Evolutionary conservation across 2,888 invertebrate genomes (phyloP), one percentile per base, ranked within the genome.

Genomic region (Andrena marginata): DNA sequence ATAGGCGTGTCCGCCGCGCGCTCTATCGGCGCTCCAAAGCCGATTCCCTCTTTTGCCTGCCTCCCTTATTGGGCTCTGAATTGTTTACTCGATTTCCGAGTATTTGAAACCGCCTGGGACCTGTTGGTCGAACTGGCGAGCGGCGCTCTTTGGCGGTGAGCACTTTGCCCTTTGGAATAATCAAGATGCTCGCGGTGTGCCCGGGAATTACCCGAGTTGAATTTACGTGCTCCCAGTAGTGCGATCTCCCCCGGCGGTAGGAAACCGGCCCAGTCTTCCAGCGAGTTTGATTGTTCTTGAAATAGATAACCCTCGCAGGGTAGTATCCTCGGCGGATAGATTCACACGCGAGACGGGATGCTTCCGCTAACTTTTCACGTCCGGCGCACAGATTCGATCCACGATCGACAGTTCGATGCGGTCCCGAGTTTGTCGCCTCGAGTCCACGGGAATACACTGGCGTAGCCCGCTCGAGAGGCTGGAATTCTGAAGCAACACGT

Each of bases 401-500:
- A 60, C 64, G n/a, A 51, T 71, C 71, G 23, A 65, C 60, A 67
- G 60, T 71, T 69, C 31, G 31, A 7, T 10, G 49, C 7, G 8
- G 51, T 8, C 29, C 48, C 33, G 31, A 13, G 10, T 69, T 42
- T 13, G 13, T 4, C 42, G 42, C 42, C 33, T 54, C 33, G 31
- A 8, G 10, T 69, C 26, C 48, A 23, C 29, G 54, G 20, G 13
- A 42, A 31, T 65, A 51, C 73, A 42, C 42, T 8, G 6, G 60
- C 29, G 4, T 23, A 70, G n/a, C 10, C 1, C 35, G 7, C 64
- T 49, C 35, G 26, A 20, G 33, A 23, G 33, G 31, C 72, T 68
- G 31, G 65, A 60, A 67, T 72, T 71, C 80, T 80, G 71, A 78
- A 80, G 80, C 78, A 80, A 77, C 80, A 80, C 42, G 78, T 78